phyloP scores from a whole-genome alignment of 1,140 invertebrate species.

The Melitaea cinxia region DNA sequence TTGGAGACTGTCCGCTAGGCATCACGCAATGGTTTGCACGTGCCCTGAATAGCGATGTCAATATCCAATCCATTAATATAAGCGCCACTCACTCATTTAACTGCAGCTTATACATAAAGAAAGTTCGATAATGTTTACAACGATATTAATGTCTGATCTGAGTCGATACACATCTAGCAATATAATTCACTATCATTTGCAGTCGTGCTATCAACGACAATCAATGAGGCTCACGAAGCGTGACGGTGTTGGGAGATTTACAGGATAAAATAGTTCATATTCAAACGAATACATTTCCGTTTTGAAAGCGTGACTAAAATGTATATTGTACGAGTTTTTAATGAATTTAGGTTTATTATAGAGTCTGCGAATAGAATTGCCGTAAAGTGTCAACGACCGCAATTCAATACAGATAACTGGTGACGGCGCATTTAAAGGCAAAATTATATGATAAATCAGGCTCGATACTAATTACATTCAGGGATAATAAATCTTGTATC shows the following conservation, averaged over 20 bases:
- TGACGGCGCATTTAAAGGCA: constrained; percentile 51
- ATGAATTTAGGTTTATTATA: constrained; percentile 9
- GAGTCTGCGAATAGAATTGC: neutral
- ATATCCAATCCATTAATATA: constrained; percentile 54
- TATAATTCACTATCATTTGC: constrained; percentile 34
- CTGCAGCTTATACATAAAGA: constrained; percentile 13
- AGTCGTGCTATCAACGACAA: constrained; percentile 22
- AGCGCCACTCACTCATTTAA: constrained; percentile 22
- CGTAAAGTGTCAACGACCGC: constrained; percentile 11
- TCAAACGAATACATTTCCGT: constrained; percentile 16
- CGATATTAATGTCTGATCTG: neutral
- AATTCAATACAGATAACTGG: constrained; percentile 48
- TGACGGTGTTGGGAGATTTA: constrained; percentile 12
- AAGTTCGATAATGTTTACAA: neutral
- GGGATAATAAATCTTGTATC: constrained; percentile 47
- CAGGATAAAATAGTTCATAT: constrained; percentile 13
- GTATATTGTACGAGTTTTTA: constrained; percentile 7
- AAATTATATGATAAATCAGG: constrained; percentile 65
- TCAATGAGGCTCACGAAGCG: neutral
- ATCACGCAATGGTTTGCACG: constrained; percentile 50
- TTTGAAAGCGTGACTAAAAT: constrained; percentile 20
- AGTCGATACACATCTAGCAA: constrained; percentile 7
- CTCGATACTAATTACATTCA: constrained; percentile 63
- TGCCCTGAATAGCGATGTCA: constrained; percentile 48
- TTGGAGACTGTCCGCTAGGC: constrained; percentile 26